Conservation (phyloP, 2,797 vertebrate species). For the Avahi laniger region DNA sequence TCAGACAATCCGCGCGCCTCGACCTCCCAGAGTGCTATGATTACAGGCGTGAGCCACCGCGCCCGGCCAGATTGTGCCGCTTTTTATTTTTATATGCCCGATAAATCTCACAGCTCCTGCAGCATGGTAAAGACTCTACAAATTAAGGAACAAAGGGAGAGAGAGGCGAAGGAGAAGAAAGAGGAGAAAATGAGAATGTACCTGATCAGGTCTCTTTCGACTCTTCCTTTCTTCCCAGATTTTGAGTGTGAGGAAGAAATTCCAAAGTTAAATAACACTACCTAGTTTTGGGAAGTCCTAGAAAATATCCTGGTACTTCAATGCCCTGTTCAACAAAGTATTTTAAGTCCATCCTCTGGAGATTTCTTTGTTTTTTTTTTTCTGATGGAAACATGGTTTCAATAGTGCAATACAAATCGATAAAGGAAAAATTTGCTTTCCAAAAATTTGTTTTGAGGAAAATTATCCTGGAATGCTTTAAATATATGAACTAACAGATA, state of each 20-base stretch:
- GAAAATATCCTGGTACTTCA: neutral
- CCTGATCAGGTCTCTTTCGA: neutral
- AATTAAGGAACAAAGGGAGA: neutral
- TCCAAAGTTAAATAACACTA: neutral
- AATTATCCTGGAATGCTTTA: neutral
- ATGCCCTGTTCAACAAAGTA: neutral
- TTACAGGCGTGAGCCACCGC: no score
- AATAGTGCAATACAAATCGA: constrained; percentile 4
- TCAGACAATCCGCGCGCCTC: no score
- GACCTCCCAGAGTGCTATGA: no score
- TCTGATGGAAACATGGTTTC: neutral
- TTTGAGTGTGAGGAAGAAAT: neutral
- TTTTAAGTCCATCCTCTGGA: neutral
- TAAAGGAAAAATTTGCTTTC: constrained; percentile 12
- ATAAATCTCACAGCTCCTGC: neutral
- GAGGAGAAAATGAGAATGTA: neutral
- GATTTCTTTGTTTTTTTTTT: neutral
- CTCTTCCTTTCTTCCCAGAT: neutral
- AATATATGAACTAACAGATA: neutral
- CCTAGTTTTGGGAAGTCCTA: neutral
- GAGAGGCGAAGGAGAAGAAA: neutral
- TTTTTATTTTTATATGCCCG: neutral
- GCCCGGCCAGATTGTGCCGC: no score
- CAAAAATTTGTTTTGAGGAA: neutral
- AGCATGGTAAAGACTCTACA: neutral